These are phyloP conservation scores for Drosophila chauvacae DNA, from an alignment of 1,140 invertebrate species.

Conservation along the genomic window DNA sequence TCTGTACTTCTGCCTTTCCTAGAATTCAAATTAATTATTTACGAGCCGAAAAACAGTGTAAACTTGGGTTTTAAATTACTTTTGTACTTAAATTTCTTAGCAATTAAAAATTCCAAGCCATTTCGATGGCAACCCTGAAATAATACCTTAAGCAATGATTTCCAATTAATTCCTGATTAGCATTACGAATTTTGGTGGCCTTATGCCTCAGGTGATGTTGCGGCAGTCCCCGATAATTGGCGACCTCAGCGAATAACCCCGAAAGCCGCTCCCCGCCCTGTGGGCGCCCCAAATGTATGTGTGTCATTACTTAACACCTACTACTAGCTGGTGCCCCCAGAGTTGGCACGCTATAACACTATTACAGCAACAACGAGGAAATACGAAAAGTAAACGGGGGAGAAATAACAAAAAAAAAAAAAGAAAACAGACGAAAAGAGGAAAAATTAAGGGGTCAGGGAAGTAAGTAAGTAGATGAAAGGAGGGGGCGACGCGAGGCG, in stretches of 20 bases:
- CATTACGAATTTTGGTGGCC: not conserved
- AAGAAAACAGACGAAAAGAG: not conserved
- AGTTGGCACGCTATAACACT: slow-evolving; percentile 73
- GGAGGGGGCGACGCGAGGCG: slow-evolving; percentile 7
- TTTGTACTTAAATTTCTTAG: not conserved
- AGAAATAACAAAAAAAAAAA: not conserved
- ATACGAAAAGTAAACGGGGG: slow-evolving; percentile 5
- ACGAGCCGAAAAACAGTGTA: not conserved
- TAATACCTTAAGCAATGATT: not conserved
- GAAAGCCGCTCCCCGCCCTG: slow-evolving; percentile 17
- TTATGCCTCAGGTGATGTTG: slow-evolving; percentile 11
- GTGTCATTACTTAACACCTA: slow-evolving; percentile 76
- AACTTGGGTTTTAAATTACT: not conserved
- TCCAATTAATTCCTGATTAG: slow-evolving; percentile 16
- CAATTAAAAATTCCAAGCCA: not conserved
- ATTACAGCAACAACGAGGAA: slow-evolving; percentile 61
- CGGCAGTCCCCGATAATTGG: slow-evolving; percentile 37
- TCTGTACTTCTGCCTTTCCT: too few species aligned
- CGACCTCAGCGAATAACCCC: slow-evolving; percentile 60
- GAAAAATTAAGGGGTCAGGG: slow-evolving; percentile 3
- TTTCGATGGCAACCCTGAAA: not conserved
- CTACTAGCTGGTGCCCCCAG: slow-evolving; percentile 45
- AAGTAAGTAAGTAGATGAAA: slow-evolving; percentile 10
- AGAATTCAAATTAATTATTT: not conserved
- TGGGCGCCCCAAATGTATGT: slow-evolving; percentile 25